These are phyloP conservation scores for Yponomeuta plumbellus DNA, from an alignment of 2,888 invertebrate genomes.

Conservation along the genomic window DNA sequence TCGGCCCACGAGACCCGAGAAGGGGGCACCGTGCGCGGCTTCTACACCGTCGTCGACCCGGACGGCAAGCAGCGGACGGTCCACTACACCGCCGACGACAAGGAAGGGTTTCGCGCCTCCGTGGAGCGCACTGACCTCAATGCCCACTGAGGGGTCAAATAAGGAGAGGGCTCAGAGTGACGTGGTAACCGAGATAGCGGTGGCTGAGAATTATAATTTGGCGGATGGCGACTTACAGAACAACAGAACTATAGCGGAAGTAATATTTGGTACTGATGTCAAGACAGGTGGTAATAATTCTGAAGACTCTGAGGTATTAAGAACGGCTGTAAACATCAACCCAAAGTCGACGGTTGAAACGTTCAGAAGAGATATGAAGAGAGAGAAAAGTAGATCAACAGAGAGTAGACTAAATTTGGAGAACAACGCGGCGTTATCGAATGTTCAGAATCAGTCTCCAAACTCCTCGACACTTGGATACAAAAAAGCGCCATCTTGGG, in stretches of 20 bases:
- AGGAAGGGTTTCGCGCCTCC: constrained; percentile 43
- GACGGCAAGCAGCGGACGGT: constrained; percentile 56
- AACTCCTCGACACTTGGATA: not conserved
- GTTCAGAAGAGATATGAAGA: too few species aligned
- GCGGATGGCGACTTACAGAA: not conserved
- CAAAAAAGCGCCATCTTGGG: not conserved
- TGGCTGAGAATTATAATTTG: not conserved
- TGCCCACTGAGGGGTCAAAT: constrained; percentile 17
- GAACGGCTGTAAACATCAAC: too few species aligned
- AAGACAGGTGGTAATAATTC: too few species aligned
- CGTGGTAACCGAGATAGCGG: not conserved
- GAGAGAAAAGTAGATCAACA: too few species aligned
- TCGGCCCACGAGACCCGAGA: constrained; percentile 45
- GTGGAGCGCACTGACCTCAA: constrained; percentile 35
- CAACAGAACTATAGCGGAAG: too few species aligned
- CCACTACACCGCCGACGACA: constrained; percentile 52
- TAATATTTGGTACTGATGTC: too few species aligned
- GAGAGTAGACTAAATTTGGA: too few species aligned
- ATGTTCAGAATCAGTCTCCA: too few species aligned
- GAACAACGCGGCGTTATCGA: too few species aligned
- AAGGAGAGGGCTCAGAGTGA: not conserved
- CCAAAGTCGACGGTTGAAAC: too few species aligned
- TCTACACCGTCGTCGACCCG: constrained; percentile 52
- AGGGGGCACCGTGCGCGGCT: constrained; percentile 47
- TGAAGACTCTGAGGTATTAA: too few species aligned